Percentiles rank a stretch among this genome's conserved stretches.
phyloP scores from a whole-genome alignment of 2,113 vertebrate genomes.

The Willisornis vidua region DNA sequence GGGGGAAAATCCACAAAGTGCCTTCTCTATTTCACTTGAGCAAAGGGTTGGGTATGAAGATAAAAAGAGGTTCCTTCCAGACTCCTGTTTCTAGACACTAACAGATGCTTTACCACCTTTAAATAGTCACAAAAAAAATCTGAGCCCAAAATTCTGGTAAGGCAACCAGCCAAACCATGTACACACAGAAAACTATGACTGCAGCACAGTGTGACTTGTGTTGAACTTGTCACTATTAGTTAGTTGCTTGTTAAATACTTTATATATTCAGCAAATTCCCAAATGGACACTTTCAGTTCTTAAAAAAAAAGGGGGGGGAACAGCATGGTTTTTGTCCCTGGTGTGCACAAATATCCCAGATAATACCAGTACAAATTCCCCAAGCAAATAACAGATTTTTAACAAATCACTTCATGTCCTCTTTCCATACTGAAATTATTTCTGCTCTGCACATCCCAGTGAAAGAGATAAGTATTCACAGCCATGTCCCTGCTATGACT shows the following conservation, averaged over 20 bases:
- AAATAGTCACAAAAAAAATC: not conserved
- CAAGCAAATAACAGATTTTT: not conserved
- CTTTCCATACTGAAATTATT: conserved; percentile 22
- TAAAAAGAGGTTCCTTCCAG: not conserved
- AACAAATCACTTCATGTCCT: conserved; percentile 18
- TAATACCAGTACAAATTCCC: not conserved
- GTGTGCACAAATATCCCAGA: not conserved
- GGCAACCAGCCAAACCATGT: not conserved
- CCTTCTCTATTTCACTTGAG: not conserved
- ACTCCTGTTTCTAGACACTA: not conserved
- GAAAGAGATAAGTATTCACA: conserved; percentile 36
- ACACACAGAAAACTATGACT: not conserved
- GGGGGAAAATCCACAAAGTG: not conserved
- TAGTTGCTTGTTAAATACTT: not conserved
- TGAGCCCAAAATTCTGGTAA: not conserved
- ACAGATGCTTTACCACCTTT: not conserved
- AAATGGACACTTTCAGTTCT: not conserved
- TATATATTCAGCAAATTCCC: not conserved
- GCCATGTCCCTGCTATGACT: conserved; percentile 36
- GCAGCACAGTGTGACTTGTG: not conserved
- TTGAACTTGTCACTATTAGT: not conserved
- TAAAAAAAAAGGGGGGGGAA: not conserved
- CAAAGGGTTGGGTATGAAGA: not conserved
- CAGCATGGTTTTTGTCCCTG: not conserved
- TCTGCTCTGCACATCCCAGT: not conserved